Evolutionary conservation across 2,888 invertebrate genomes (phyloP), one percentile per base, ranked within the genome.

Genomic region (Polydrusus cervinus): DNA sequence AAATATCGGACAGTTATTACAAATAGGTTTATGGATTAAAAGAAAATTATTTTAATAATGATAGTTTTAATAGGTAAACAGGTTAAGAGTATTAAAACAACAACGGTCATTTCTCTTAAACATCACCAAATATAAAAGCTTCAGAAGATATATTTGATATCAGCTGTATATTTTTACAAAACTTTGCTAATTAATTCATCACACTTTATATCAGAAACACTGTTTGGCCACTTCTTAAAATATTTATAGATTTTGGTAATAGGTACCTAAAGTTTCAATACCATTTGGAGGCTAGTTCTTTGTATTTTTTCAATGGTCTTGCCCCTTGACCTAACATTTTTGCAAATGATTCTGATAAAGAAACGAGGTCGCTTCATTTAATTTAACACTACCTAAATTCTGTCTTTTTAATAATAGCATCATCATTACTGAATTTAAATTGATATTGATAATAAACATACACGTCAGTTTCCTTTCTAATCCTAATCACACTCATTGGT

Each of bases 331-430:
- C 43, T 43, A 43, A 43, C 43, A 43, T n/a, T 7, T 43, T 43
- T 13, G 43, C n/a, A 43, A 43, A 43, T 43, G n/a, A 43, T 43
- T 43, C 6, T 11, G 13, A 43, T 43, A 43, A 43, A 43, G 43
- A n/a, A 43, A 43, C 43, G 43, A 43, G 43, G 43, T 3, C 43
- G 43, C 43, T 9, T n/a, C 43, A 43, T 43, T n/a, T n/a, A 43
- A 43, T 43, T 43, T n/a, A 43, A 43, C 43, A 34, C 34, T 34
- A 43, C 43, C 13, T 43, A 43, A 43, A 43, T 43, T 43, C 43
- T 43, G 43, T 43, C n/a, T 13, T 43, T 43, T 43, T 43, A 43
- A 43, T 43, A n/a, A 43, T 43, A n/a, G n/a, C 43, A 43, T 43
- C 43, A 43, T 43, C 43, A n/a, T 43, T 43, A 13, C 43, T 43